Conservation (phyloP, 1,140 invertebrate genomes). For the Lineus longissimus region DNA sequence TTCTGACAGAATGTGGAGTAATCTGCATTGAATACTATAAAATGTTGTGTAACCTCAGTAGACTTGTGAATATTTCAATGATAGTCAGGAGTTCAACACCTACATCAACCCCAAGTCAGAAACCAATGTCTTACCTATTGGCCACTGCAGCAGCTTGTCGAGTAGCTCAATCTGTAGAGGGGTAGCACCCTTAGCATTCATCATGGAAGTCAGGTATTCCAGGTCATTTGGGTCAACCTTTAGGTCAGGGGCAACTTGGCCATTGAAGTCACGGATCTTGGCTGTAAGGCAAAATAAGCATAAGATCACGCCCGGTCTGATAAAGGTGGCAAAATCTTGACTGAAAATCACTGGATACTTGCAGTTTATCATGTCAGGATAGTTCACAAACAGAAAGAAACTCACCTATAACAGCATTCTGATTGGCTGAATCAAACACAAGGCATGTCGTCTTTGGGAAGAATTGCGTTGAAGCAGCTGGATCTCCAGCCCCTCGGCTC, state of each 20-base stretch:
- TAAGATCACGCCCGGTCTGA: slow-evolving; percentile 27
- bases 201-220: slow-evolving; percentile 19
- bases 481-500: background rate
- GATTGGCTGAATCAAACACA: slow-evolving; percentile 68
- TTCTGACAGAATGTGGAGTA: too few species aligned
- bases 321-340: background rate
- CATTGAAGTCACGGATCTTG: slow-evolving; percentile 70
- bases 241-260: slow-evolving; percentile 47
- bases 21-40: too few species aligned
- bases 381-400: too few species aligned
- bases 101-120: too few species aligned
- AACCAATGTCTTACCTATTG: slow-evolving; percentile 60
- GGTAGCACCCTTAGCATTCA: slow-evolving; percentile 30
- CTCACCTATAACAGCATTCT: slow-evolving; percentile 60
- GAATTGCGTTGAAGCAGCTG: slow-evolving; percentile 23
- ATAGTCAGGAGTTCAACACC: too few species aligned
- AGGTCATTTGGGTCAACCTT: slow-evolving; percentile 24
- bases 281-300: slow-evolving; percentile 57
- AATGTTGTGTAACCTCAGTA: too few species aligned
- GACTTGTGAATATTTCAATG: too few species aligned
- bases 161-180: slow-evolving; percentile 60
- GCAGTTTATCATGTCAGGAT: too few species aligned
- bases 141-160: slow-evolving; percentile 71
- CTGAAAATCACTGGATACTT: too few species aligned
- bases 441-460: slow-evolving; percentile 58